Evolutionary conservation across 2,113 vertebrate species (phyloP).

Genomic region (Gymnogyps californianus): DNA sequence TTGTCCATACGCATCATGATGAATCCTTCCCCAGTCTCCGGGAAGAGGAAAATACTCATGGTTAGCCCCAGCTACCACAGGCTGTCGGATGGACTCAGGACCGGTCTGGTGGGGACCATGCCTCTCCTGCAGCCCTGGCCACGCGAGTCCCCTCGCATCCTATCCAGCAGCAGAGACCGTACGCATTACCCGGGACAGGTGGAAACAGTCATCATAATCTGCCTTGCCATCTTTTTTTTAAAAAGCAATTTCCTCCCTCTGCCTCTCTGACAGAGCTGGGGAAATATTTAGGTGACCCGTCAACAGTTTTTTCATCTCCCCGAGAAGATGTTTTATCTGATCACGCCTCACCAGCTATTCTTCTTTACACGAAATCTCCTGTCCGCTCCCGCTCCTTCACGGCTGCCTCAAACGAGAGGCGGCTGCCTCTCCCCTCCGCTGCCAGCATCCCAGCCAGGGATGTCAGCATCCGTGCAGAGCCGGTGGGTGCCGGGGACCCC

Average conservation of each 20-base stretch:
- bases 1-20: neutral
- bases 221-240: constrained; percentile 23
- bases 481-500: neutral
- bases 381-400: neutral
- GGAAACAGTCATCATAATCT: constrained; percentile 51
- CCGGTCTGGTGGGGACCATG: neutral
- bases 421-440: neutral
- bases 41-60: neutral
- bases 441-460: fast-evolving
- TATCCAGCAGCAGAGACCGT: neutral
- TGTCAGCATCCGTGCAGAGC: neutral
- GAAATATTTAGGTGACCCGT: constrained; percentile 65
- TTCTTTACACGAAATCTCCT: neutral
- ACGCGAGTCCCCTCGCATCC: neutral
- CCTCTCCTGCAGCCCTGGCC: neutral
- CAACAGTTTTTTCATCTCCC: constrained; percentile 43
- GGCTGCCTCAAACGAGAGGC: fast-evolving
- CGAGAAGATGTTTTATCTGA: constrained; percentile 30
- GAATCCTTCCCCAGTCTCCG: neutral
- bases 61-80: neutral
- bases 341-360: neutral
- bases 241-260: constrained; percentile 61
- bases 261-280: constrained; percentile 36
- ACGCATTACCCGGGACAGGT: neutral
- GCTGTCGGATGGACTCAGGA: neutral